Evolutionary conservation across 2,113 vertebrate genomes (phyloP).

Genomic region (Bettongia penicillata): DNA sequence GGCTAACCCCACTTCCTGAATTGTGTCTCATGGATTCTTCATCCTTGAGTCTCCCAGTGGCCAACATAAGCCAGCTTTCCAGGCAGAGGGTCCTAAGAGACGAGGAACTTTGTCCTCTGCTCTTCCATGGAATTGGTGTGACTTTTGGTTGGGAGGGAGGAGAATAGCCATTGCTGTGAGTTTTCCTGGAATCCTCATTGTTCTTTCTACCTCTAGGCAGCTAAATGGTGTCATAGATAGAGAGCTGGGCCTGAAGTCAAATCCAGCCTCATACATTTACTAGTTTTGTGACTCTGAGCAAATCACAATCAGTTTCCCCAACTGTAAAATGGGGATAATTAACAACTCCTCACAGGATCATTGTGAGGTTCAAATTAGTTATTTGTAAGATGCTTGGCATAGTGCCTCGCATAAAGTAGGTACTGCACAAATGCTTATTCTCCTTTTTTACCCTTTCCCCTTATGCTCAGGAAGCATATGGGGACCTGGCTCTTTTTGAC

Average conservation of each 20-base stretch:
- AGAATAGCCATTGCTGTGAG: not conserved
- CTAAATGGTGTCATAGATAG: not conserved
- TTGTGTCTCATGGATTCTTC: not conserved
- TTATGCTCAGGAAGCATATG: not conserved
- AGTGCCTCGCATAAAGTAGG: not conserved
- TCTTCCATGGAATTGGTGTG: not conserved
- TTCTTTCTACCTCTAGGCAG: not conserved
- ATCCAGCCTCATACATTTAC: not conserved
- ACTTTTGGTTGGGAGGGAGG: not conserved
- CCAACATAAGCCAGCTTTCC: not conserved
- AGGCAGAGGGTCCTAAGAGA: not conserved
- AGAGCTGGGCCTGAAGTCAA: not conserved
- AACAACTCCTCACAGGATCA: not conserved
- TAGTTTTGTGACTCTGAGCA: not conserved
- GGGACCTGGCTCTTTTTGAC: constrained; percentile 11
- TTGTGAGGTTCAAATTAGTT: not conserved
- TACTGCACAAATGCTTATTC: not conserved
- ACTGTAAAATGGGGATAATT: not conserved
- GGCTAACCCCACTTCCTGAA: not conserved
- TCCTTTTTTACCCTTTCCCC: not conserved
- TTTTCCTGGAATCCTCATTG: not conserved
- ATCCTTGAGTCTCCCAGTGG: not conserved
- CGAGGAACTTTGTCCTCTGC: not conserved
- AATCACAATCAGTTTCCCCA: not conserved
- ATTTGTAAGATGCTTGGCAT: not conserved